These are phyloP conservation scores for Sisor rabdophorus DNA, from an alignment of 2,113 vertebrate species.

Conservation along the genomic window DNA sequence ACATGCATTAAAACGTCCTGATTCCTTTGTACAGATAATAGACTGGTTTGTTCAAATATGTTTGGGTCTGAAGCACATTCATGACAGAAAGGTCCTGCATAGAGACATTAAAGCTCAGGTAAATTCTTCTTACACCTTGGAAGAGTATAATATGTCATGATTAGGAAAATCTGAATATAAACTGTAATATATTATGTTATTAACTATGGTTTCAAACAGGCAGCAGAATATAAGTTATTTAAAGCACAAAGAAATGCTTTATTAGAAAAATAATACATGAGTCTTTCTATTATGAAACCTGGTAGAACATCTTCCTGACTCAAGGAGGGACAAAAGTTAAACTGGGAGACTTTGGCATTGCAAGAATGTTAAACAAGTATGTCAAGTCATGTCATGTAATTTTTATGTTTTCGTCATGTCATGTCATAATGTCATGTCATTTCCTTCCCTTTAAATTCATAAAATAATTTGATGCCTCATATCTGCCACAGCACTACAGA, in stretches of 20 bases:
- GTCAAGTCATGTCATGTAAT: no score
- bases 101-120: constrained; percentile 93
- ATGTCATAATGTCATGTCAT: no score
- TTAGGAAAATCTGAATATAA: background rate
- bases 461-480: background rate
- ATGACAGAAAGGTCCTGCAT: constrained; percentile 88
- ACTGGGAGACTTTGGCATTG: constrained; percentile 93
- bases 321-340: constrained; percentile 78
- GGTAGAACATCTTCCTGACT: constrained; percentile 88
- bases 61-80: constrained; percentile 89
- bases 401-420: no score
- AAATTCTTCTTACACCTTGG: constrained; percentile 32
- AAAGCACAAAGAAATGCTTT: background rate
- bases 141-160: background rate
- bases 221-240: background rate
- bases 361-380: constrained; percentile 84
- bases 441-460: no score
- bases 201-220: background rate
- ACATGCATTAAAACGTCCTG: background rate
- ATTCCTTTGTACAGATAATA: constrained; percentile 71
- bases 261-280: background rate
- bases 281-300: constrained; percentile 6
- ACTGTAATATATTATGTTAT: no score
- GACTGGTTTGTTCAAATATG: constrained; percentile 92
- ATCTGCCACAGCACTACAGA: constrained; percentile 77